Conservation (phyloP, 2,888 invertebrate species). For the Melinopterus prodromus region DNA sequence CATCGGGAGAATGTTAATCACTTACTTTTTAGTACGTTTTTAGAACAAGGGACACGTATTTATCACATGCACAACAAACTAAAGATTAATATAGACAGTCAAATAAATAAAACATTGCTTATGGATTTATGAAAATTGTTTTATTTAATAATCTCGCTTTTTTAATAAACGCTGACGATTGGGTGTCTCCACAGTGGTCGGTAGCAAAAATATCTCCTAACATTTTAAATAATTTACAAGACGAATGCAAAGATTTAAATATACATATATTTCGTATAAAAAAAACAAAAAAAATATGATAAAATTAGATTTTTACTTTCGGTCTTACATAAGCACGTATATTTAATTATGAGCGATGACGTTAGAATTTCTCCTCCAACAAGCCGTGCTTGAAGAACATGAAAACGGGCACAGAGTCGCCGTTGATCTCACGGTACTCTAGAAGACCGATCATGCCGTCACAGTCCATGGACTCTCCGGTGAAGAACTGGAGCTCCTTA, state of each 20-base stretch:
- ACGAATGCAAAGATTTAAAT: conserved; percentile 25
- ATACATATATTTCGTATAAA: conserved; percentile 22
- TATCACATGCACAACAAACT: background rate
- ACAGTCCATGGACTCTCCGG: conserved; percentile 92
- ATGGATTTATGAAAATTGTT: conserved; percentile 10
- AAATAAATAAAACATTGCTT: background rate
- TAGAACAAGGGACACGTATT: no score
- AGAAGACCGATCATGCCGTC: conserved; percentile 94
- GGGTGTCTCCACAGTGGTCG: conserved; percentile 27
- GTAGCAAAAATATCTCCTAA: conserved; percentile 37
- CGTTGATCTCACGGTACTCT: conserved; percentile 91
- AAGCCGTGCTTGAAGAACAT: conserved; percentile 98
- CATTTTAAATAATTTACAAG: conserved; percentile 18
- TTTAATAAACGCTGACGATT: conserved; percentile 35
- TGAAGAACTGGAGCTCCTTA: conserved; percentile 92
- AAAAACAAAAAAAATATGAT: conserved; percentile 19
- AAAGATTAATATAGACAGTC: background rate
- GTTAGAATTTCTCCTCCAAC: conserved; percentile 92
- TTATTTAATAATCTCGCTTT: conserved; percentile 27
- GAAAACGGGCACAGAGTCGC: conserved; percentile 83
- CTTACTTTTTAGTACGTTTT: background rate
- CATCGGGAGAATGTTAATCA: no score
- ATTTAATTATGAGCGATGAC: background rate
- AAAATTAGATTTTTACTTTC: conserved; percentile 10
- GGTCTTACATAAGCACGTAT: conserved; percentile 8